Evolutionary conservation across 2,797 vertebrate species (phyloP).

Genomic region (Danio jaintianensis): DNA sequence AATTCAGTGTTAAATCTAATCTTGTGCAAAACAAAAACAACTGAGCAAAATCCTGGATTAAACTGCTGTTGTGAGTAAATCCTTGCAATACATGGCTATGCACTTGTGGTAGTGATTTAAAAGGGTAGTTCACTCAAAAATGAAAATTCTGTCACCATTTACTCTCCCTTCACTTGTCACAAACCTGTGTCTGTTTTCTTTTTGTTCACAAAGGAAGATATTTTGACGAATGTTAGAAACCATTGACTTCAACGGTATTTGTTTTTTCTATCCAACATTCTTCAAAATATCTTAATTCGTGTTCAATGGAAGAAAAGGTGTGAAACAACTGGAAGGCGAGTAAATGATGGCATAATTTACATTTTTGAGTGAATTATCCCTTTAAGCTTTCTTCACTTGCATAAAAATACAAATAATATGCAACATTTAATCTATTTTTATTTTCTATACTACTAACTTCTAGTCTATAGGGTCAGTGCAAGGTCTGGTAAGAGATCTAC

Average conservation of each 20-base stretch:
- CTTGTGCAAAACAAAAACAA: background rate
- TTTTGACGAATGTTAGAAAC: too few relatives aligned
- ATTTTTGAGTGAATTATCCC: too few relatives aligned
- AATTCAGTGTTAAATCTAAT: background rate
- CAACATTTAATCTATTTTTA: background rate
- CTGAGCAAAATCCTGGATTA: constrained; percentile 16
- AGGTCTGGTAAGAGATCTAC: background rate
- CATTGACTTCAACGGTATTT: too few relatives aligned
- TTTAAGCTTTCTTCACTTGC: background rate
- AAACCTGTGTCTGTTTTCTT: too few relatives aligned
- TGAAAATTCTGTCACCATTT: too few relatives aligned
- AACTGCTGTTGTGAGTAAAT: background rate
- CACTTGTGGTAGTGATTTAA: background rate
- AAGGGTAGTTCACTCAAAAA: too few relatives aligned
- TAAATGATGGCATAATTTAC: too few relatives aligned
- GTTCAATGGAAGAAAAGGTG: background rate
- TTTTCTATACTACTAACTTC: background rate
- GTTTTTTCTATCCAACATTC: background rate
- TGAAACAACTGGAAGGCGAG: too few relatives aligned
- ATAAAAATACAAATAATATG: too few relatives aligned
- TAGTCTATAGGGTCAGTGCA: background rate
- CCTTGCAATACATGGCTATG: background rate
- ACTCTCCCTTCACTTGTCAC: too few relatives aligned
- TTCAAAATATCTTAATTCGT: background rate
- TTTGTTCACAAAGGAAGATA: too few relatives aligned